phyloP scores from a whole-genome alignment of 2,797 vertebrate species.

The Amblyraja radiata region DNA sequence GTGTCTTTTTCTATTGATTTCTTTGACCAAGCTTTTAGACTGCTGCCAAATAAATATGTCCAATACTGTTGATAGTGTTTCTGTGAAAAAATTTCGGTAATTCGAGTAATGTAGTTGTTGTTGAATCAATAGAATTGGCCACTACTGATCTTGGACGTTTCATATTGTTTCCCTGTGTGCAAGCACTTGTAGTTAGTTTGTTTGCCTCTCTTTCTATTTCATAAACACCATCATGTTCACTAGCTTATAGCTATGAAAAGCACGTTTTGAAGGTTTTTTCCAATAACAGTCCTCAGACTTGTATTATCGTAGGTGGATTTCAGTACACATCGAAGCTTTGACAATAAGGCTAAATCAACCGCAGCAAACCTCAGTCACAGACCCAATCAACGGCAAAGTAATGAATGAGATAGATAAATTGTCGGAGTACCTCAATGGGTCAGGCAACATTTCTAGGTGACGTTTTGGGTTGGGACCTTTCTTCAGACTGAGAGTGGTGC shows the following conservation, averaged over 20 bases:
- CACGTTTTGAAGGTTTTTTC: neutral
- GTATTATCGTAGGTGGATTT: neutral
- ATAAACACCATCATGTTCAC: neutral
- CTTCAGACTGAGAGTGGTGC: too few relatives aligned
- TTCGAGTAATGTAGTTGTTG: neutral
- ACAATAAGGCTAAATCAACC: neutral
- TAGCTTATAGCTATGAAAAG: neutral
- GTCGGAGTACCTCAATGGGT: too few relatives aligned
- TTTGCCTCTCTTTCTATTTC: neutral
- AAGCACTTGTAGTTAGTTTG: too few relatives aligned
- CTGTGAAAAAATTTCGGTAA: too few relatives aligned
- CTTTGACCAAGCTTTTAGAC: too few relatives aligned
- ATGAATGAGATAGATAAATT: neutral
- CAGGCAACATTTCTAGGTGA: too few relatives aligned
- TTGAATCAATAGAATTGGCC: neutral
- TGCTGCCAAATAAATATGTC: too few relatives aligned
- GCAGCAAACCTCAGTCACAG: neutral
- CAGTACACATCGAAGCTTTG: too few relatives aligned
- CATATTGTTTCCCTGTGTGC: neutral
- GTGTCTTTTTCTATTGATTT: too few relatives aligned
- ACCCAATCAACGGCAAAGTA: neutral
- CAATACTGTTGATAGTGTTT: too few relatives aligned
- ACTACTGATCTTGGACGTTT: neutral
- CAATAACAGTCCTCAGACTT: neutral
- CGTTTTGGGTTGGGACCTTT: too few relatives aligned